Evolutionary conservation across 1,140 invertebrate genomes (phyloP), one percentile per base, ranked within the genome.

Genomic region (Dreissena rostriformis): DNA sequence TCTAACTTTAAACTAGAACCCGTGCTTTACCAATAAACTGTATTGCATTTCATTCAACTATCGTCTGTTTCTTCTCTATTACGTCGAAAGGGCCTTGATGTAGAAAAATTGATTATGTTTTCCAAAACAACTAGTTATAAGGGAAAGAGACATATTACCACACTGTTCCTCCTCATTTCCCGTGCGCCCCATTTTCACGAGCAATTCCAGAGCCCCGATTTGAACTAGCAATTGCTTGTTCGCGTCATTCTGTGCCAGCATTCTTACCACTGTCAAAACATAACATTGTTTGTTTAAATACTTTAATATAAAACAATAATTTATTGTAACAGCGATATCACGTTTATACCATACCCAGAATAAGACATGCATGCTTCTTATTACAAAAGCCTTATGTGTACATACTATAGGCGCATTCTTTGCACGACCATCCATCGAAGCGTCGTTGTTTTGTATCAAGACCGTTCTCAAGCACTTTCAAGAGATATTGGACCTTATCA

Each of bases 221-320:
- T 87, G 65, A 6, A 90, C 89, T 55, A 90, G 52, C 2, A 87
- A 26, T 24, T 86, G 77, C 67, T 88, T 89, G 86, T 90, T 90
- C 14, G 82, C 89, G 79, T 90, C 89, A 85, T 87, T 90, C 39
- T 86, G 63, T 19, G 89, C 89, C 76, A 90, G 74, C 24, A 72
- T 61, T 68, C 79, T 53, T 12, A 90, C 74, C 67, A 85, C 89
- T 90, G 80, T 57, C 29, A 80, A 29, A 55, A 63, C n/a, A n/a
- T n/a, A n/a, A n/a, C n/a, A n/a, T 39, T 39, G 39, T 39, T 39
- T 39, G 39, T 39, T 39, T 39, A 39, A n/a, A n/a, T n/a, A n/a
- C 39, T 8, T 39, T 5, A 39, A 2, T 8, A 39, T 39, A 39
- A 2, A 8, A 39, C 39, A 39, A 39, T 39, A 39, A 39, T 39